Percentiles rank a stretch among this genome's conserved stretches.
phyloP scores from a whole-genome alignment of 2,888 invertebrate species.

The Mesopsocus fuscifrons region DNA sequence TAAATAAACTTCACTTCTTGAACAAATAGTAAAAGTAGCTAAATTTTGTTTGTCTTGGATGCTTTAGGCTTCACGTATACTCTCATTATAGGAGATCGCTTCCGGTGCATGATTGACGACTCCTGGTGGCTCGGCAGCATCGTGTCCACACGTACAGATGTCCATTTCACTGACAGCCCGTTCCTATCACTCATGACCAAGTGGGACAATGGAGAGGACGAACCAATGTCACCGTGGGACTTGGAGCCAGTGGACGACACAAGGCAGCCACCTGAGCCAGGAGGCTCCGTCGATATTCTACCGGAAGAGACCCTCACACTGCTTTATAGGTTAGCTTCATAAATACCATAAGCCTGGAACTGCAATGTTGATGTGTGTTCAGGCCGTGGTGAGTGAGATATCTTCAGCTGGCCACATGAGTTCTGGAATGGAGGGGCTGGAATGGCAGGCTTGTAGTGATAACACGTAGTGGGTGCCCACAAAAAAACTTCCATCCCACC shows the following conservation, averaged over 20 bases:
- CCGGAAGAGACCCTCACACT: constrained; percentile 63
- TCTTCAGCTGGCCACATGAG: too few relatives aligned
- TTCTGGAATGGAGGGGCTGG: too few relatives aligned
- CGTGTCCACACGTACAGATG: constrained; percentile 40
- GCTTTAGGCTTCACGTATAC: too few relatives aligned
- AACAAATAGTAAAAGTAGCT: too few relatives aligned
- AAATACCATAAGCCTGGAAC: too few relatives aligned
- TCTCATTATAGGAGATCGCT: constrained; percentile 31
- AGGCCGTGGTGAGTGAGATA: too few relatives aligned
- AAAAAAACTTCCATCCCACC: too few relatives aligned
- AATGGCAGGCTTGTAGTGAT: too few relatives aligned
- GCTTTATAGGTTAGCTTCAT: constrained; percentile 35
- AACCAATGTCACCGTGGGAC: constrained; percentile 90
- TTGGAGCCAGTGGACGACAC: constrained; percentile 67
- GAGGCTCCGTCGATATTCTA: constrained; percentile 65
- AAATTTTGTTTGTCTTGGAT: too few relatives aligned
- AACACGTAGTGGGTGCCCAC: too few relatives aligned
- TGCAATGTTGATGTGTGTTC: too few relatives aligned
- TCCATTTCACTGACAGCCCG: constrained; percentile 44
- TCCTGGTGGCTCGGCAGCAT: constrained; percentile 92
- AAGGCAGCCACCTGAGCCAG: constrained; percentile 50
- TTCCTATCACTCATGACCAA: constrained; percentile 60
- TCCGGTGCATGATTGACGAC: constrained; percentile 88
- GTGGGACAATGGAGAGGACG: constrained; percentile 89
- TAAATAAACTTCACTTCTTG: too few relatives aligned